A percentile compares a stretch with the other conserved stretches of the same genome.
phyloP scores from a whole-genome alignment of 2,888 invertebrate genomes.

The Unio pictorum region DNA sequence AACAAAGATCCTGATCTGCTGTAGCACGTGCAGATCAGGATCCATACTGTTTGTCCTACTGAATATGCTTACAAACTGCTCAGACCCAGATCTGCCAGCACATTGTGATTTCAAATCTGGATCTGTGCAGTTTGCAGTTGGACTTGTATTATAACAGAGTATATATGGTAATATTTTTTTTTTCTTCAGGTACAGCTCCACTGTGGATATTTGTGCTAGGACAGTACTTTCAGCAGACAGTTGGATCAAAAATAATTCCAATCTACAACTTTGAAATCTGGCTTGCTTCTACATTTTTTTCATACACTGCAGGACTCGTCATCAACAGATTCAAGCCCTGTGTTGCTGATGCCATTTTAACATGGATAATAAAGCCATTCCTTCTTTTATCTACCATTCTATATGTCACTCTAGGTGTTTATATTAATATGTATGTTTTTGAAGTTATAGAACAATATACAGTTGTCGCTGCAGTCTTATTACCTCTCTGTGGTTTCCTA shows the following conservation, averaged over 20 bases:
- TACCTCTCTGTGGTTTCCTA: conserved; percentile 58
- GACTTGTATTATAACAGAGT: not conserved
- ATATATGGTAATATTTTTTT: conserved; percentile 1
- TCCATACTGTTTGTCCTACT: not conserved
- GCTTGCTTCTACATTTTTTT: conserved; percentile 62
- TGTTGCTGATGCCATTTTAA: conserved; percentile 65
- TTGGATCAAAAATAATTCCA: conserved; percentile 52
- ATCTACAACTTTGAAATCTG: conserved; percentile 65
- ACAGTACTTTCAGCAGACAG: conserved; percentile 56
- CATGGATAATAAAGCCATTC: conserved; percentile 69
- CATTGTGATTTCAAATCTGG: conserved; percentile 1
- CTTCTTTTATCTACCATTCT: conserved; percentile 67
- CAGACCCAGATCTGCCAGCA: conserved; percentile 8
- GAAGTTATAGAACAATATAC: conserved; percentile 55
- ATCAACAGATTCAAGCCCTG: conserved; percentile 58
- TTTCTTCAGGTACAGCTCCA: conserved; percentile 60
- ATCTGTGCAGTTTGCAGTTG: not conserved
- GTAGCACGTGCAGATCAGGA: no score
- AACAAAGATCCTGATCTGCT: no score
- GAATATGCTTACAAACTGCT: conserved; percentile 1
- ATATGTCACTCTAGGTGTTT: conserved; percentile 69
- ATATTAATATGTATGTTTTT: conserved; percentile 70
- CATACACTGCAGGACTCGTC: conserved; percentile 63
- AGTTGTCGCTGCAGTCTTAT: conserved; percentile 53
- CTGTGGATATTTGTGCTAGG: conserved; percentile 64